A percentile compares a stretch with the other conserved stretches of the same genome.
phyloP scores from a whole-genome alignment of 2,888 invertebrate genomes.

The Argyra leucocephala region DNA sequence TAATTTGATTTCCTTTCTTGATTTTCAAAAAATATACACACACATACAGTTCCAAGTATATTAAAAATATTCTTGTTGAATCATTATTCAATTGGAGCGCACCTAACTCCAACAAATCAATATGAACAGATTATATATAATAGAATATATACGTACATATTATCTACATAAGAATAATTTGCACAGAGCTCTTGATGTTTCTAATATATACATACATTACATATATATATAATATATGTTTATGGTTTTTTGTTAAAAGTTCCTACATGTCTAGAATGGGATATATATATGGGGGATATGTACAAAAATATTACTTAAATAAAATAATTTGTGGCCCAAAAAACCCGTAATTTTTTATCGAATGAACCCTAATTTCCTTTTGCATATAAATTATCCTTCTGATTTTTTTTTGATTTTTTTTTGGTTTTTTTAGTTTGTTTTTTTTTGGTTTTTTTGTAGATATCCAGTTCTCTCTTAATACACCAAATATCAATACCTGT shows the following conservation, averaged over 20 bases:
- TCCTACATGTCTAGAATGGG: too few species aligned
- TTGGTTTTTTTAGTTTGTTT: background rate
- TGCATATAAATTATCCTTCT: slow-evolving; percentile 1
- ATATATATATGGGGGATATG: background rate
- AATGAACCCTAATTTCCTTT: slow-evolving; percentile 6
- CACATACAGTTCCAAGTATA: background rate
- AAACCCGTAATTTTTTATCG: slow-evolving; percentile 4
- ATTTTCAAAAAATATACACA: background rate
- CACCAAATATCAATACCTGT: background rate
- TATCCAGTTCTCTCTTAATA: background rate
- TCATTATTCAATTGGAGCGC: background rate
- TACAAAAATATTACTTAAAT: background rate
- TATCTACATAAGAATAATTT: too few species aligned
- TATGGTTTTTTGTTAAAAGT: too few species aligned
- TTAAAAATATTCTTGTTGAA: background rate
- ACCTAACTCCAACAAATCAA: background rate
- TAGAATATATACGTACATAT: too few species aligned
- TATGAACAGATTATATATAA: too few species aligned
- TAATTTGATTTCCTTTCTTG: background rate
- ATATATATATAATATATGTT: too few species aligned
- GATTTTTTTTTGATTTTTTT: background rate
- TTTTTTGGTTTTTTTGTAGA: background rate
- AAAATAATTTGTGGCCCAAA: slow-evolving; percentile 6
- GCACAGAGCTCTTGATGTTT: too few species aligned
- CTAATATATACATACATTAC: too few species aligned